Conservation (phyloP, 2,888 invertebrate species). For the Caenorhabditis panamensis region DNA sequence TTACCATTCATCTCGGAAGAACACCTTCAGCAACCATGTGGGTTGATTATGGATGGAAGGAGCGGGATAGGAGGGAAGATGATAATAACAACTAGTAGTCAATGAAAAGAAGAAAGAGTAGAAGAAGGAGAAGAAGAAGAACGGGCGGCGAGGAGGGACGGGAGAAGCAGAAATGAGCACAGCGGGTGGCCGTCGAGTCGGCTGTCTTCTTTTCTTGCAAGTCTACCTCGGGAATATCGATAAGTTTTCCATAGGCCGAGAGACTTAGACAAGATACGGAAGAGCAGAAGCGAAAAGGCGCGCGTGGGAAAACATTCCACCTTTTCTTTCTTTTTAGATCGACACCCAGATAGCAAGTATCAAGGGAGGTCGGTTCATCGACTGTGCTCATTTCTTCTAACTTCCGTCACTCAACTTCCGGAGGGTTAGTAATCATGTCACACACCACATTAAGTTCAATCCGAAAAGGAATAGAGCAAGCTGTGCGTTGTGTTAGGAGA, state of each 20-base stretch:
- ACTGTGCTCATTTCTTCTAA: background rate
- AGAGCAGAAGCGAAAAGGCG: background rate
- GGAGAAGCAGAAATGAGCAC: conserved; percentile 24
- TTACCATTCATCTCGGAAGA: conserved; percentile 20
- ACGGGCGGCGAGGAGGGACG: conserved; percentile 14
- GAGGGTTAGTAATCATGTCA: background rate
- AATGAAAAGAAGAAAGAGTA: conserved; percentile 9
- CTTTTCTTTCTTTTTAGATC: conserved; percentile 21
- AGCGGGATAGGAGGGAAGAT: conserved; percentile 1
- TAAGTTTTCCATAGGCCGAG: conserved; percentile 12
- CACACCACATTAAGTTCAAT: conserved; percentile 7
- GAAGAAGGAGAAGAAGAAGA: conserved; percentile 18
- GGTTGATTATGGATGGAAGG: background rate
- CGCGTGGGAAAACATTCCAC: conserved; percentile 10
- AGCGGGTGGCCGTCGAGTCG: conserved; percentile 20
- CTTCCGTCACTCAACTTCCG: background rate
- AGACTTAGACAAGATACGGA: conserved; percentile 33
- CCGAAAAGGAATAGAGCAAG: background rate
- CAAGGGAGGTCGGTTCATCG: background rate
- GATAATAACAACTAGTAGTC: conserved; percentile 19
- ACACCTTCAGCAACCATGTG: conserved; percentile 22
- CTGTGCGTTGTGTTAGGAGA: background rate
- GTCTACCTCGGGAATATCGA: conserved; percentile 36
- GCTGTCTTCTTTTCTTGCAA: conserved; percentile 37
- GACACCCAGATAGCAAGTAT: conserved; percentile 27